Percentiles rank a stretch among this genome's conserved stretches.
Evolutionary conservation across 2,888 invertebrate species (phyloP).

Genomic region (Anticlea derivata): DNA sequence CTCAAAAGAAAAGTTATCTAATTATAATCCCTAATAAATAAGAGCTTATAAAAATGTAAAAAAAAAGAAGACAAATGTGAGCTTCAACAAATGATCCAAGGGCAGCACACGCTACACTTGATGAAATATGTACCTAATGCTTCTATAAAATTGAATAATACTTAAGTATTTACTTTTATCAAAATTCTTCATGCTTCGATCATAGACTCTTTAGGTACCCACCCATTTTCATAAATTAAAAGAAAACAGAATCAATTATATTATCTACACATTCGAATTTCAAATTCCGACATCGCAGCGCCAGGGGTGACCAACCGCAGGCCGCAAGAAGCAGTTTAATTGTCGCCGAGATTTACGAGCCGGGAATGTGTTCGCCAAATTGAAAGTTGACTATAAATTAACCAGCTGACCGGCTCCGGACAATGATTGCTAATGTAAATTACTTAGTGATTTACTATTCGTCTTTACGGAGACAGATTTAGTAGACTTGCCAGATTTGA

Average conservation of each 20-base stretch:
- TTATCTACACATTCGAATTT: conserved; percentile 15
- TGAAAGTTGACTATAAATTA: conserved; percentile 81
- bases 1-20: too few species aligned
- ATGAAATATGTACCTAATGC: too few species aligned
- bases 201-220: too few species aligned
- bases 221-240: too few species aligned
- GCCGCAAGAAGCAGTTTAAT: conserved; percentile 72
- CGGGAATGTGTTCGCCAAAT: conserved; percentile 70
- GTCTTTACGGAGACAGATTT: conserved; percentile 5
- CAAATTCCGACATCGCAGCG: conserved; percentile 17
- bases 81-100: too few species aligned
- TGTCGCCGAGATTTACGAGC: conserved; percentile 71
- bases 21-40: too few species aligned
- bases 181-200: too few species aligned
- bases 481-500: neutral
- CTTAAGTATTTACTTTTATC: too few species aligned
- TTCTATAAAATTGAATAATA: too few species aligned
- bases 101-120: too few species aligned
- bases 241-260: conserved; percentile 6
- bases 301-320: conserved; percentile 50
- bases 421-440: conserved; percentile 41
- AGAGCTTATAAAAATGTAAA: too few species aligned
- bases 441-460: conserved; percentile 34
- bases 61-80: too few species aligned
- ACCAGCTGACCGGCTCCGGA: conserved; percentile 42